Base-by-base conservation (phyloP, 2,888 invertebrate species). In the Drosophila ustulata region DNA sequence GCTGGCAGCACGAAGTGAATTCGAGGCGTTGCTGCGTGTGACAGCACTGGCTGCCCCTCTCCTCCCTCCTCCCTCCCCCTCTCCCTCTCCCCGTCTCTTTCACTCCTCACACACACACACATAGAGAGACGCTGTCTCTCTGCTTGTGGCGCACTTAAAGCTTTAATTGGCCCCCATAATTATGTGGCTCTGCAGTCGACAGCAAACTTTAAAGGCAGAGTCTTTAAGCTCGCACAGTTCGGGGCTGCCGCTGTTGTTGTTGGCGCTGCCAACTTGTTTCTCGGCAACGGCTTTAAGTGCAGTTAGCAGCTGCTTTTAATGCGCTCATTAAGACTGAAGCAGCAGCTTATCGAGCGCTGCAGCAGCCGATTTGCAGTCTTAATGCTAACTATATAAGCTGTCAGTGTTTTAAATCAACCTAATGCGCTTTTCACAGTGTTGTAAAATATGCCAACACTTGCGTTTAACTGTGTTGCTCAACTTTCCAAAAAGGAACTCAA, bases 11-110 rank as follows among this genome's bases (percentile, higher is more conserved):
- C 53, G 46, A 59, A 68, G 59, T 51, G 23, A 66, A 51, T 66
- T 71, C 66, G 80, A 77, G 72, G 87, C 80, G 84, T 86, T 73
- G 84, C 89, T 89, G 88, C 80, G 70, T 86, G 58, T 77, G 88
- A 75, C 88, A 86, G 78, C 68, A 65, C 39, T 37, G 37, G 28
- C 39, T n/a, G 39, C 28, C 13, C 6, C 5, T 28, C 39, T 3
- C 37, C 5, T 11, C 3, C 26, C 6, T 0, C 41, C n/a, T 9
- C 13, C 41, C 18, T 6, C 18, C 3, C 53, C 1, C 26, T 5
- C 46, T n/a, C n/a, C n/a, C n/a, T n/a, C n/a, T n/a, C n/a, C n/a
- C n/a, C n/a, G n/a, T n/a, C n/a, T n/a, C n/a, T n/a, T n/a, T n/a
- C n/a, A n/a, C n/a, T n/a, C n/a, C n/a, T n/a, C n/a, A n/a, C 28